A percentile compares a stretch with the other conserved stretches of the same genome.
Evolutionary conservation across 2,113 vertebrate genomes (phyloP).

Genomic region (Cranoglanis bouderius): DNA sequence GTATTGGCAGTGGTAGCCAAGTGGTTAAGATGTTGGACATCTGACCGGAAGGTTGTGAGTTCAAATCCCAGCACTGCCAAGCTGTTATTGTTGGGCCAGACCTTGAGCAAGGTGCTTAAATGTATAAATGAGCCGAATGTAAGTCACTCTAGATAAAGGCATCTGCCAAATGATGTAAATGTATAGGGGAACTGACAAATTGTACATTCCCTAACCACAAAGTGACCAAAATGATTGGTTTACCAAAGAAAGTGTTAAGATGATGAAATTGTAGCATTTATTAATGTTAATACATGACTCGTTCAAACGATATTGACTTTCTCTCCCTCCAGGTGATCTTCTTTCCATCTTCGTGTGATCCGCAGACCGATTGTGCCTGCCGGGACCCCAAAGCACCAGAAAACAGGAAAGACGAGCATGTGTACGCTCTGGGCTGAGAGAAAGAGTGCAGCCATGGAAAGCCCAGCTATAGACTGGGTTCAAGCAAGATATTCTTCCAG

Average conservation of each 20-base stretch:
- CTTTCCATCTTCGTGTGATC: constrained; percentile 94
- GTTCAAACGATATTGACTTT: constrained; percentile 23
- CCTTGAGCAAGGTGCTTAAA: too few relatives aligned
- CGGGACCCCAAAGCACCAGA: constrained; percentile 89
- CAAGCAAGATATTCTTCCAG: constrained; percentile 76
- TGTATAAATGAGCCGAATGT: too few relatives aligned
- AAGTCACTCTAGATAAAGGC: too few relatives aligned
- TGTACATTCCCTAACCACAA: background rate
- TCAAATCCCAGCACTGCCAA: too few relatives aligned
- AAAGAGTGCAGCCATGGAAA: constrained; percentile 61
- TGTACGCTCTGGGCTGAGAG: constrained; percentile 85
- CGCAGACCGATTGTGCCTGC: constrained; percentile 90
- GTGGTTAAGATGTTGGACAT: too few relatives aligned
- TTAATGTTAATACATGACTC: background rate
- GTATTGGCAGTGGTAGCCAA: background rate
- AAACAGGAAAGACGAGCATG: constrained; percentile 81
- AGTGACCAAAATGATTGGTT: background rate
- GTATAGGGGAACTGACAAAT: background rate
- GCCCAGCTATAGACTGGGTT: constrained; percentile 62
- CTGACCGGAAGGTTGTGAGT: too few relatives aligned
- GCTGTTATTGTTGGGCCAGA: too few relatives aligned
- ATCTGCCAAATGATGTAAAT: too few relatives aligned
- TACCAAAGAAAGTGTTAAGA: background rate
- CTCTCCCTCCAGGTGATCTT: constrained; percentile 84
- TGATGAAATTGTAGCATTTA: background rate